Conservation (phyloP, 2,888 invertebrate genomes). For the Plagodis pulveraria region DNA sequence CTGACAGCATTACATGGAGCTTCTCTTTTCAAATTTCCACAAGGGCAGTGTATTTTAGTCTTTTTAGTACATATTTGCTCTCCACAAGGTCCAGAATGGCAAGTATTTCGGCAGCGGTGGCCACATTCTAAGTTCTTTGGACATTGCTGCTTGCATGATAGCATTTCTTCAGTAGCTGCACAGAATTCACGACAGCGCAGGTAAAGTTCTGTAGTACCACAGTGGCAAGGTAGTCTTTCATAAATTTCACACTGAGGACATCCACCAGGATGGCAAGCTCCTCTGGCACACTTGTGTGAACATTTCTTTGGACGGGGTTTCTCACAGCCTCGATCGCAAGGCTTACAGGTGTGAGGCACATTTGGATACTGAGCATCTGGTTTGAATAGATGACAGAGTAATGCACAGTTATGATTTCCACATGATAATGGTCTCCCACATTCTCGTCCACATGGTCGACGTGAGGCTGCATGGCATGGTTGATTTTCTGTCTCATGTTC, state of each 20-base stretch:
- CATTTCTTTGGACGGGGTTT: conserved; percentile 89
- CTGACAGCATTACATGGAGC: conserved; percentile 86
- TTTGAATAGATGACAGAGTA: conserved; percentile 87
- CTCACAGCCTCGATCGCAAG: conserved; percentile 82
- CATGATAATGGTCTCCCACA: conserved; percentile 91
- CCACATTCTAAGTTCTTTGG: conserved; percentile 94
- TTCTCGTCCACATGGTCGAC: conserved; percentile 90
- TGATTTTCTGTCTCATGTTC: conserved; percentile 88
- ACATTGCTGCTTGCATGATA: conserved; percentile 93
- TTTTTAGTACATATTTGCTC: conserved; percentile 91
- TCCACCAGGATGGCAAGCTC: conserved; percentile 88
- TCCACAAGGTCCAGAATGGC: conserved; percentile 90
- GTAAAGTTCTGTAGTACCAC: conserved; percentile 90
- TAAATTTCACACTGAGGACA: conserved; percentile 91
- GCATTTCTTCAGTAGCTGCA: conserved; percentile 71
- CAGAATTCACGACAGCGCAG: conserved; percentile 90
- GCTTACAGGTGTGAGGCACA: conserved; percentile 73
- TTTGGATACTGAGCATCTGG: conserved; percentile 68
- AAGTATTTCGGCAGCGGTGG: conserved; percentile 90
- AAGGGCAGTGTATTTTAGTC: conserved; percentile 91
- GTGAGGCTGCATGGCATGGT: conserved; percentile 88
- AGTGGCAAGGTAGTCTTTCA: conserved; percentile 91
- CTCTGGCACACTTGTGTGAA: conserved; percentile 88
- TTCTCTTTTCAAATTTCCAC: conserved; percentile 91
- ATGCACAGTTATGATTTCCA: conserved; percentile 90